Evolutionary conservation across 2,113 vertebrate genomes (phyloP).

Genomic region (Sinosuthora webbiana): DNA sequence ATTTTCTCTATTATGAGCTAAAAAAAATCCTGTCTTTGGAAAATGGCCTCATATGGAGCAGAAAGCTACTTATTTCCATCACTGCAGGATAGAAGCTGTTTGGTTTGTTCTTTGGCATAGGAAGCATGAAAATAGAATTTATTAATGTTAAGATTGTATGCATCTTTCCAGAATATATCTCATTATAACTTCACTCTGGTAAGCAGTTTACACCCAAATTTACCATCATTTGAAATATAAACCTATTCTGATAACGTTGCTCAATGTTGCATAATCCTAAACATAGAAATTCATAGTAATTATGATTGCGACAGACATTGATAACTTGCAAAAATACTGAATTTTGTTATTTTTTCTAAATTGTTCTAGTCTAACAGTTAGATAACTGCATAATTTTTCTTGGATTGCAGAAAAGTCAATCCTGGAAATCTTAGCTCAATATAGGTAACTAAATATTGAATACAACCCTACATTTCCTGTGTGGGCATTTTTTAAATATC

Average conservation of each 20-base stretch:
- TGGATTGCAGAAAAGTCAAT: not conserved
- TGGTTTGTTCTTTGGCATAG: not conserved
- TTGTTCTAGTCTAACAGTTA: not conserved
- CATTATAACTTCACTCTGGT: not conserved
- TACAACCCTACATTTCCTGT: not conserved
- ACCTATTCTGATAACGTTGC: not conserved
- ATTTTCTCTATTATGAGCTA: not conserved
- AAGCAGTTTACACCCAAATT: not conserved
- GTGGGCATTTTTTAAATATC: not conserved
- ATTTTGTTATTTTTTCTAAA: not conserved
- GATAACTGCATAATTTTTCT: not conserved
- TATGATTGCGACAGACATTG: not conserved
- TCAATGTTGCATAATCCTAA: not conserved
- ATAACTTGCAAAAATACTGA: not conserved
- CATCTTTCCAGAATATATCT: not conserved
- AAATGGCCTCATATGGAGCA: not conserved
- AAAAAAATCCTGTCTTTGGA: not conserved
- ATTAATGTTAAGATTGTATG: not conserved
- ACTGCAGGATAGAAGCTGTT: not conserved
- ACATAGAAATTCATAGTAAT: not conserved
- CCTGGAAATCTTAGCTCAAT: not conserved
- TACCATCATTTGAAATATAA: not conserved
- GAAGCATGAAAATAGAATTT: not conserved
- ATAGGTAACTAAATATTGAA: not conserved
- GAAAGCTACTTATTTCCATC: conserved; percentile 13